These are phyloP conservation scores for Lasioglossum leucozonium DNA, from an alignment of 2,888 invertebrate genomes.

Conservation along the genomic window DNA sequence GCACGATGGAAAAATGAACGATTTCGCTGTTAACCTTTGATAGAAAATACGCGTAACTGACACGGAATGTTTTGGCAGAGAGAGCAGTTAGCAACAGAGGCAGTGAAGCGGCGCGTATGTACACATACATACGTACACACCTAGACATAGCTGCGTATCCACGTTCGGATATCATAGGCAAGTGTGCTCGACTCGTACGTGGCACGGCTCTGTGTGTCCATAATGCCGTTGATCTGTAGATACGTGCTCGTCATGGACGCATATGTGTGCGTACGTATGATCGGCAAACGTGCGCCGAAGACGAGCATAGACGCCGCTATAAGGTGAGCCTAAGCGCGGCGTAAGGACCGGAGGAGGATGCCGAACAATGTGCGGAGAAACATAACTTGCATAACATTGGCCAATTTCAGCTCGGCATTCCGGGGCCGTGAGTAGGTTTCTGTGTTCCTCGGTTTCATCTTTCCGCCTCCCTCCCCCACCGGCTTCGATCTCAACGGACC, in stretches of 20 bases:
- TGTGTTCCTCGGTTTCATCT: conserved; percentile 41
- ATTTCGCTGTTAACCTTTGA: not conserved
- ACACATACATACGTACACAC: no score
- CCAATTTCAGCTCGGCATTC: conserved; percentile 67
- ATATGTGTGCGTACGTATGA: not conserved
- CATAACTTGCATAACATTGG: conserved; percentile 75
- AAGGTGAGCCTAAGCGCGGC: conserved; percentile 41
- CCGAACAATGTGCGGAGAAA: conserved; percentile 69
- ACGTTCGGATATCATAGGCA: not conserved
- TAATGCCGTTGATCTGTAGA: not conserved
- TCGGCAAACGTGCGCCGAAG: conserved; percentile 17
- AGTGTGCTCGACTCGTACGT: conserved; percentile 3
- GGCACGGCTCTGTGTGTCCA: not conserved
- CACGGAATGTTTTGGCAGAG: not conserved
- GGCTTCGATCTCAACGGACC: conserved; percentile 11
- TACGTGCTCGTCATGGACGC: not conserved
- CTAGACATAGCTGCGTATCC: not conserved
- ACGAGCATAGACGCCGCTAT: conserved; percentile 8
- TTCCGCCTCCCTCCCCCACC: not conserved
- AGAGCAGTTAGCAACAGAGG: not conserved
- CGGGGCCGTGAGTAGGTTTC: conserved; percentile 39
- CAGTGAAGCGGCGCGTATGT: not conserved
- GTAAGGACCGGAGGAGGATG: conserved; percentile 52
- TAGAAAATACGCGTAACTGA: not conserved
- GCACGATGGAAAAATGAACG: not conserved